Percentiles rank a stretch among this genome's conserved stretches.
Evolutionary conservation across 2,888 invertebrate species (phyloP).

Genomic region (Drosophila hamatofila): DNA sequence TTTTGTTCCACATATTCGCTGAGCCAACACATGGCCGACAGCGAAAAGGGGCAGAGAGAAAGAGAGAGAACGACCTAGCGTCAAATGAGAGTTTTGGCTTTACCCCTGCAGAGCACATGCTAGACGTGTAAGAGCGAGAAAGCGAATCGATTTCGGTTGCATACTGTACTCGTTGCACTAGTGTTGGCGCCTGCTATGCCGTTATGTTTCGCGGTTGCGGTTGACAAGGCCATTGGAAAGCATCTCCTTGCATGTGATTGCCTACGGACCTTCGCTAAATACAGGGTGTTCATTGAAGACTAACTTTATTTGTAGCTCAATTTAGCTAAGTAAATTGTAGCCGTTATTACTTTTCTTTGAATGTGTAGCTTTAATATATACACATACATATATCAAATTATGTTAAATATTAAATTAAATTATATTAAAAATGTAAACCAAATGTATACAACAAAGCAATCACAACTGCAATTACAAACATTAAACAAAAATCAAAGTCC

Average conservation of each 20-base stretch:
- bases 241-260: conserved; percentile 52
- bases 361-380: background rate
- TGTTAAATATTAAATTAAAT: background rate
- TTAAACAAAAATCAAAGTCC: conserved; percentile 24
- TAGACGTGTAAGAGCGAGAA: background rate
- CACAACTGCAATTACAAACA: background rate
- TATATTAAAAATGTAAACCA: background rate
- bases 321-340: background rate
- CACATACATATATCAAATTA: background rate
- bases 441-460: background rate
- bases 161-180: conserved; percentile 20
- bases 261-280: conserved; percentile 50
- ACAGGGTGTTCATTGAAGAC: conserved; percentile 53
- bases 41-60: conserved; percentile 13
- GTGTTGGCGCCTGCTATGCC: conserved; percentile 18
- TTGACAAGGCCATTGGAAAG: conserved; percentile 80
- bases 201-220: conserved; percentile 36
- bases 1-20: conserved; percentile 72
- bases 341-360: background rate
- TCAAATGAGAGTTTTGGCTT: conserved; percentile 22
- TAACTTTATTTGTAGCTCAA: background rate
- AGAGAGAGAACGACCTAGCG: conserved; percentile 4
- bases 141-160: conserved; percentile 16
- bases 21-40: conserved; percentile 48
- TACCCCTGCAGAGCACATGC: conserved; percentile 38